Evolutionary conservation across 1,140 invertebrate species (phyloP).

Genomic region (Frieseomelitta varia): DNA sequence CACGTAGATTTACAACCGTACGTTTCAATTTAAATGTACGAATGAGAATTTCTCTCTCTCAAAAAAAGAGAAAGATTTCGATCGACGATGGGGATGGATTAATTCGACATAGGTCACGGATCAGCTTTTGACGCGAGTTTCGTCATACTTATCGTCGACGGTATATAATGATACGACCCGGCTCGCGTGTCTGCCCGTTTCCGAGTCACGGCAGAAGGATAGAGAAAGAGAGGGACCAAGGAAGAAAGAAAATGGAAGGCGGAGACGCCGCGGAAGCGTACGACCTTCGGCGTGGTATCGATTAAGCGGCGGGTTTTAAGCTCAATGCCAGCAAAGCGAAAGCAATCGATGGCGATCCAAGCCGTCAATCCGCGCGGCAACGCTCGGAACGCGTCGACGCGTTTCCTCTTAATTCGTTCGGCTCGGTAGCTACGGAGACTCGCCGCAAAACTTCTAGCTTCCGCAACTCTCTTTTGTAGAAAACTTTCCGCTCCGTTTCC

Average conservation of each 20-base stretch:
- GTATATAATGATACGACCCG: no score
- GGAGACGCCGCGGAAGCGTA: slow-evolving; percentile 63
- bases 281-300: slow-evolving; percentile 64
- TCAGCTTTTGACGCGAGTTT: neutral
- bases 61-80: neutral
- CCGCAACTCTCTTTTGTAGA: no score
- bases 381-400: neutral
- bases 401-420: slow-evolving; percentile 4
- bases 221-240: neutral
- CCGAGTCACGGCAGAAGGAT: slow-evolving; percentile 9
- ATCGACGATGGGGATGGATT: neutral
- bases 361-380: slow-evolving; percentile 38
- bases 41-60: no score
- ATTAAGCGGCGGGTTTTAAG: slow-evolving; percentile 57
- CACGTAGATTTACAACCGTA: no score
- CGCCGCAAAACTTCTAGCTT: neutral
- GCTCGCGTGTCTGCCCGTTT: no score
- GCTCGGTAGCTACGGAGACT: neutral
- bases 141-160: neutral
- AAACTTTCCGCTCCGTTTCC: neutral
- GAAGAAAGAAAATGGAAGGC: slow-evolving; percentile 35
- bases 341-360: slow-evolving; percentile 38
- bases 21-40: no score
- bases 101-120: neutral
- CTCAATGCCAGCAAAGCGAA: slow-evolving; percentile 58